These are phyloP conservation scores for Platichthys flesus DNA, from an alignment of 2,113 vertebrate genomes.

Conservation along the genomic window DNA sequence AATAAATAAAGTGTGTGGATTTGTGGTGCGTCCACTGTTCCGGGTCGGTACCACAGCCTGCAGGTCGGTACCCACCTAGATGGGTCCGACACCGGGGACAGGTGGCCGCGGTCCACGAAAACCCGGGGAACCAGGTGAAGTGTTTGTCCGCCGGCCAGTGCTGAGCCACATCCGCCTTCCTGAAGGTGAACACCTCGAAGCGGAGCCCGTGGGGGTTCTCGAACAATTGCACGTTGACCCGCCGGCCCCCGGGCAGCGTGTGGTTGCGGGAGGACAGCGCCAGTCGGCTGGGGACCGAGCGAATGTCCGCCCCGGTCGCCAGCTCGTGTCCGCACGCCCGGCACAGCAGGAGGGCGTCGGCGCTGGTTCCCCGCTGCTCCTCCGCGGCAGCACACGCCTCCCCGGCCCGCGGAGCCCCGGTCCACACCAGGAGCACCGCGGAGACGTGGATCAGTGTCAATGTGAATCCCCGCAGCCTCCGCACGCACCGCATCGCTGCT, in stretches of 20 bases:
- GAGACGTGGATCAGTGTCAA: background rate
- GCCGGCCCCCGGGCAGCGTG: constrained; percentile 40
- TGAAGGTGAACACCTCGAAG: constrained; percentile 78
- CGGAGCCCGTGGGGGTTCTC: constrained; percentile 76
- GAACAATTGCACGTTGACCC: constrained; percentile 62
- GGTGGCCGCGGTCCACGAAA: constrained; percentile 67
- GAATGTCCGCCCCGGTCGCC: constrained; percentile 43
- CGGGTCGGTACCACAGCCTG: too few relatives aligned
- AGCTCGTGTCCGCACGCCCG: constrained; percentile 70
- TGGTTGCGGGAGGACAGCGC: constrained; percentile 70
- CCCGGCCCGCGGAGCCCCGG: background rate
- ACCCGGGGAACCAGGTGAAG: constrained; percentile 70
- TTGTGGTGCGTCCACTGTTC: too few relatives aligned
- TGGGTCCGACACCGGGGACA: constrained; percentile 66
- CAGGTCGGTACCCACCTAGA: constrained; percentile 59
- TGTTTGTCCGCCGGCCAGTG: constrained; percentile 75
- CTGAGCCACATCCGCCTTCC: constrained; percentile 63
- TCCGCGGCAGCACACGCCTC: constrained; percentile 39
- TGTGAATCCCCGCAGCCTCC: background rate
- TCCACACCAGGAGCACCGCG: constrained; percentile 17
- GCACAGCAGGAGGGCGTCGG: constrained; percentile 55
- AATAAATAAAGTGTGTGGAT: too few relatives aligned
- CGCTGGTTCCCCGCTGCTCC: constrained; percentile 7
- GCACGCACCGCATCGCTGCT: background rate
- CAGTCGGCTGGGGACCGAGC: constrained; percentile 61